A percentile compares a stretch with the other conserved stretches of the same genome.
Conservation (phyloP, 2,113 vertebrate species). For the Antechinus flavipes region DNA sequence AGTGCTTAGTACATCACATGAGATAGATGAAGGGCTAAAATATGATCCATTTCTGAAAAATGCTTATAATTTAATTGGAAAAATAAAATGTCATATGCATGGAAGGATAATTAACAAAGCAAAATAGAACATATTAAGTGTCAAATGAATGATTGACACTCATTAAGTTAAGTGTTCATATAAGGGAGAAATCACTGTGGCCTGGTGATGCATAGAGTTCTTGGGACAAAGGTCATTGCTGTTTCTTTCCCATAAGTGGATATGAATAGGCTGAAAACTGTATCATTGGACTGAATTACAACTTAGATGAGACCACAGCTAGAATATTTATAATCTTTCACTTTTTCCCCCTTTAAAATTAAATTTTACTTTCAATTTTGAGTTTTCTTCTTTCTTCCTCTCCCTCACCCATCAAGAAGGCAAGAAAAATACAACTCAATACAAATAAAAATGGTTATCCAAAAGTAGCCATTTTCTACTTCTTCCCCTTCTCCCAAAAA, state of each 20-base stretch:
- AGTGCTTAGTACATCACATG: neutral
- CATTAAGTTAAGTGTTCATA: too few relatives aligned
- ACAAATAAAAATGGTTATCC: neutral
- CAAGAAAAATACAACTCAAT: neutral
- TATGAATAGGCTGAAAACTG: too few relatives aligned
- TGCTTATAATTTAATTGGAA: neutral
- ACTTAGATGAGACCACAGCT: neutral
- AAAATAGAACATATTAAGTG: neutral
- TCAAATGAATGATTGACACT: too few relatives aligned
- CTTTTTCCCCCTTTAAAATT: neutral
- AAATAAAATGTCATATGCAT: neutral
- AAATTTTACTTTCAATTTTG: neutral
- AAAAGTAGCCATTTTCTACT: neutral
- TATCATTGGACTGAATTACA: too few relatives aligned
- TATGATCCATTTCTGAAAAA: slow-evolving; percentile 15
- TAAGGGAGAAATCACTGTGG: too few relatives aligned
- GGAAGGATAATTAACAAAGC: too few relatives aligned
- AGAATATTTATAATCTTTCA: neutral
- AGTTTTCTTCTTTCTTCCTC: neutral
- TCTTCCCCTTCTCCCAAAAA: neutral
- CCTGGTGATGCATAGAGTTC: too few relatives aligned
- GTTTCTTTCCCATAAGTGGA: too few relatives aligned
- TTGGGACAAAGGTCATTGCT: too few relatives aligned
- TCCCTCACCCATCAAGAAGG: neutral
- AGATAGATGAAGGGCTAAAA: neutral